Conservation (phyloP, 2,888 invertebrate genomes). For the Coecobrya sp. region DNA sequence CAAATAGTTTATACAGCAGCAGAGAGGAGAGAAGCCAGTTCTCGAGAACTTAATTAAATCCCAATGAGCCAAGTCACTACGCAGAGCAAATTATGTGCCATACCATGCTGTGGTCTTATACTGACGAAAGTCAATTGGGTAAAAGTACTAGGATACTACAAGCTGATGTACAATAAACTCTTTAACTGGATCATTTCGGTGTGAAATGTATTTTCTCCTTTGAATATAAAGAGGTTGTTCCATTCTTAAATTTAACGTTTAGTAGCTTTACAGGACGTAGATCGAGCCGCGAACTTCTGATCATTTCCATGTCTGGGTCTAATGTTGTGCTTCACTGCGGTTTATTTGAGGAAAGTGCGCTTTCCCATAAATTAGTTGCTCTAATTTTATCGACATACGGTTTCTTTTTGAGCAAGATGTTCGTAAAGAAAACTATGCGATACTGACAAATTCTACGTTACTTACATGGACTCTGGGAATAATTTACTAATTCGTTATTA, state of each 20-base stretch:
- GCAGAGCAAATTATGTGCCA: not conserved
- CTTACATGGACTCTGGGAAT: too few species aligned
- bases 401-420: not conserved
- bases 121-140: not conserved
- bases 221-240: too few species aligned
- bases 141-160: too few species aligned
- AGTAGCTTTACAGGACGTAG: too few species aligned
- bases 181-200: too few species aligned
- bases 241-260: too few species aligned
- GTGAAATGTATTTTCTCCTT: too few species aligned
- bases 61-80: constrained; percentile 35
- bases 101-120: not conserved
- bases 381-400: constrained; percentile 57
- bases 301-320: not conserved
- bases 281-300: too few species aligned
- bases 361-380: constrained; percentile 51
- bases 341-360: constrained; percentile 40
- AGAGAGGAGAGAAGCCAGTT: constrained; percentile 44
- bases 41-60: constrained; percentile 72
- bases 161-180: too few species aligned
- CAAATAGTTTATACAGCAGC: not conserved
- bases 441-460: too few species aligned
- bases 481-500: too few species aligned
- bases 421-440: too few species aligned
- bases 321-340: constrained; percentile 18